Evolutionary conservation across 2,888 invertebrate genomes (phyloP), one percentile per base, ranked within the genome.

Genomic region (Petrolisthes cinctipes): DNA sequence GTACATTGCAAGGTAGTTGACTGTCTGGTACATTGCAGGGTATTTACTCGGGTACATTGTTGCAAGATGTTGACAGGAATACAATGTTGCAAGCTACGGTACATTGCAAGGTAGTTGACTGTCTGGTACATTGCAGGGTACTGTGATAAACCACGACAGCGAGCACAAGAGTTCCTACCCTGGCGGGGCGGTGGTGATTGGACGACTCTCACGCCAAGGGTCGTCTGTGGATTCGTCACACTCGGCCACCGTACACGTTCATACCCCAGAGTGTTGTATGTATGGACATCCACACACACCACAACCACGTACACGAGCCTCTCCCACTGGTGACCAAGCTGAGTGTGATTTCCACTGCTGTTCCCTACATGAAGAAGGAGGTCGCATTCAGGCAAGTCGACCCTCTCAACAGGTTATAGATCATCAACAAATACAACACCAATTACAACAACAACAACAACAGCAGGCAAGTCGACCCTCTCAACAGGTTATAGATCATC

Each of bases 331-430:
- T 57, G 90, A 90, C 23, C 23, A 92, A 92, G 94, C 94, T 91
- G 97, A 97, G 93, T 98, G 98, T 94, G 98, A 98, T 94, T 98
- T 98, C 94, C 98, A 98, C 93, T 98, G 98, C 93, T 97, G 97
- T 94, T 97, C 97, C 91, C 94, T 98, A 92, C 98, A 98, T 94
- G 97, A 97, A 93, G 97, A 97, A 93, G 97, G 97, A 9, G 95
- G 97, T 90, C 95, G 91, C 75, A 83, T 90, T 84, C 87, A 86
- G 78, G 80, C 97, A 97, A 97, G 93, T 97, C 96, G 93, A 97
- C 97, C 17, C 80, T 54, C 51, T 68, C 23, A 89, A 54, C 89
- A 89, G 71, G 73, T 86, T 37, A 83, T 85, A 14, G 53, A 54
- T 71, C 20, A 54, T 20, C 83, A 68, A 57, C 76, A 20, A 80